These are phyloP conservation scores for Fukomys damarensis DNA, from an alignment of 2,113 vertebrate species.

Conservation along the genomic window DNA sequence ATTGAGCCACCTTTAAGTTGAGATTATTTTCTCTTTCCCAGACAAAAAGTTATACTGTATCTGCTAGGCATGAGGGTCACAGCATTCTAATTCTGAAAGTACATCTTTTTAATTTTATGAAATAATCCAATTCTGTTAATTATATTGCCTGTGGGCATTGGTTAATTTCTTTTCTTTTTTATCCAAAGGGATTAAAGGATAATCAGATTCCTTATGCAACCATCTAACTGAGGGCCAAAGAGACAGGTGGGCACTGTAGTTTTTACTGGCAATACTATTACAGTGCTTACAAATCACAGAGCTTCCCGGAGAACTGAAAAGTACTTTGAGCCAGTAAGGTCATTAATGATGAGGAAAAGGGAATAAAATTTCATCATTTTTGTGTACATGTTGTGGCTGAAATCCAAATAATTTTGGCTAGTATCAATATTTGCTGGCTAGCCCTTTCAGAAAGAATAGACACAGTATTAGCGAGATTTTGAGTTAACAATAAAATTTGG, in stretches of 20 bases:
- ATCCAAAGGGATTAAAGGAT: neutral
- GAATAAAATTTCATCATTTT: conserved; percentile 63
- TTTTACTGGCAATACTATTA: conserved; percentile 52
- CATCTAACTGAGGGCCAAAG: neutral
- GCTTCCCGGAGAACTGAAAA: conserved; percentile 53
- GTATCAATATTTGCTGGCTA: conserved; percentile 30
- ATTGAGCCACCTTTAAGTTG: neutral
- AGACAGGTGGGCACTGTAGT: conserved; percentile 52
- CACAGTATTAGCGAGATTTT: conserved; percentile 62
- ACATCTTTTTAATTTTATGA: conserved; percentile 39
- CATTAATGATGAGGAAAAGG: conserved; percentile 70
- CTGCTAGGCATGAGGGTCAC: neutral
- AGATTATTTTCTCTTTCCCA: conserved; percentile 38
- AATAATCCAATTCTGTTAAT: conserved; percentile 28
- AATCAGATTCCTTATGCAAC: neutral
- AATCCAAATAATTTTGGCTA: conserved; percentile 68
- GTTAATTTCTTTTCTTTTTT: neutral
- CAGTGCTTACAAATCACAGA: conserved; percentile 54
- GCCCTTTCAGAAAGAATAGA: conserved; percentile 53
- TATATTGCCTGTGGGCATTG: neutral
- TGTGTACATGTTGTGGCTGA: conserved; percentile 39
- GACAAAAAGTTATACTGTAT: neutral
- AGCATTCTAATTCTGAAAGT: conserved; percentile 46
- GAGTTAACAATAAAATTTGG: conserved; percentile 46
- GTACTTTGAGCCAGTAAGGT: conserved; percentile 56